Evolutionary conservation across 23 tunicate genomes (phyloP).

Genomic region (Oikopleura dioica): DNA sequence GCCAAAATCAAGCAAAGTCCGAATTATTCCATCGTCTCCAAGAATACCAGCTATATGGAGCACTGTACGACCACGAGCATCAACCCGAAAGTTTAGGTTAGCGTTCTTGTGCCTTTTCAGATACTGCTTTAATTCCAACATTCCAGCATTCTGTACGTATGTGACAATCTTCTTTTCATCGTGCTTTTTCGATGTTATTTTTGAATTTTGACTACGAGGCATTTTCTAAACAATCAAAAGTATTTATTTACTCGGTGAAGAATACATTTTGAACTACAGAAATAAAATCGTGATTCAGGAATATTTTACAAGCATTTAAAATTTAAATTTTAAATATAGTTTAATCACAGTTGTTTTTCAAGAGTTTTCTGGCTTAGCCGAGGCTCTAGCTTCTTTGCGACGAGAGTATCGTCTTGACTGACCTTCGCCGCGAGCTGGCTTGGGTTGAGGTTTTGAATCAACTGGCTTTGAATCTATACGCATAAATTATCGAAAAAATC

Average conservation of each 20-base stretch:
- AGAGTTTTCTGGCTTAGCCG: neutral
- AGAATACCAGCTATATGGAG: conserved; percentile 57
- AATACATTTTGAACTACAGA: too few species aligned
- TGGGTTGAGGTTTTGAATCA: too few species aligned
- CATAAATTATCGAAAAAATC: neutral
- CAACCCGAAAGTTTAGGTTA: conserved; percentile 34
- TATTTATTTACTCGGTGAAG: too few species aligned
- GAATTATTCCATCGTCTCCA: conserved; percentile 66
- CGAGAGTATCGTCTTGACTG: neutral
- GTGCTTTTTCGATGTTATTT: conserved; percentile 15
- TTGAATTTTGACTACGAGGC: conserved; percentile 10
- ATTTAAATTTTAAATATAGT: too few species aligned
- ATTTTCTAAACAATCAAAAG: neutral
- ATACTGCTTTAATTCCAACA: conserved; percentile 50
- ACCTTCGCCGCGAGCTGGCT: neutral
- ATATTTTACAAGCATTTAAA: too few species aligned
- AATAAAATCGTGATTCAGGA: too few species aligned
- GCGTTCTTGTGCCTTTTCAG: conserved; percentile 22
- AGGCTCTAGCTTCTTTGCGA: neutral
- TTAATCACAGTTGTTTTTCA: too few species aligned
- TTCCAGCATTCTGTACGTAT: conserved; percentile 65
- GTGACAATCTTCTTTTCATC: conserved; percentile 31
- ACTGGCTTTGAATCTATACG: neutral
- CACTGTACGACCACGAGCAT: conserved; percentile 32
- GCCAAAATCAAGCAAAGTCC: conserved; percentile 39